Conservation (phyloP, 1,140 invertebrate genomes). For the Atta texana region DNA sequence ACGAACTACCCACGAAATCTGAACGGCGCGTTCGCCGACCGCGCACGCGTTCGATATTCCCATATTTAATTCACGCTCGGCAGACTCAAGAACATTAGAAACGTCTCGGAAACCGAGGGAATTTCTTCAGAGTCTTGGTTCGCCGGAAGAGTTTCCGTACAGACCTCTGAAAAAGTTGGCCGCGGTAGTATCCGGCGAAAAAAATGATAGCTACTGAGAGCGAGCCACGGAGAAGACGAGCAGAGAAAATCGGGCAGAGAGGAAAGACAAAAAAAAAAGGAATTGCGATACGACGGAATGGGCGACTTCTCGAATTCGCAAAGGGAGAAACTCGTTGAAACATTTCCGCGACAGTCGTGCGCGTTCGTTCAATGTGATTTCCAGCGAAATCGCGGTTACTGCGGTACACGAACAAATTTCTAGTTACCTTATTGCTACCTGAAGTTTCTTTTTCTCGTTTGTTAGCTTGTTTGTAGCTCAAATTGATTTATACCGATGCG, state of each 20-base stretch:
- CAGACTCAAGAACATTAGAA: conserved; percentile 72
- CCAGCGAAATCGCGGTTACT: conserved; percentile 52
- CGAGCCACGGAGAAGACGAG: conserved; percentile 51
- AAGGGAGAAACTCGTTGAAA: conserved; percentile 60
- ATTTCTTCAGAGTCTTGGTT: conserved; percentile 55
- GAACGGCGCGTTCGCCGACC: background rate
- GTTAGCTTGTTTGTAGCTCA: conserved; percentile 19
- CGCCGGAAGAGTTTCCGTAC: conserved; percentile 61
- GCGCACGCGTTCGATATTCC: conserved; percentile 30
- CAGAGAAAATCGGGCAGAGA: background rate
- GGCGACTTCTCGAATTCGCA: conserved; percentile 53
- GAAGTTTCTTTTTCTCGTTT: conserved; percentile 7
- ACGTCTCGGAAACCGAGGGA: conserved; percentile 49
- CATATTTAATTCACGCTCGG: conserved; percentile 75
- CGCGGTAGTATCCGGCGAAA: conserved; percentile 52
- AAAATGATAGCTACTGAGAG: conserved; percentile 65
- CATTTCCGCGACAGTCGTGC: conserved; percentile 57
- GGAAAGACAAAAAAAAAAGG: conserved; percentile 2
- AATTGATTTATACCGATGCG: conserved; percentile 30
- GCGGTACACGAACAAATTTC: conserved; percentile 40
- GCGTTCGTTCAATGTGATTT: conserved; percentile 51
- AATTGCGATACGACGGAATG: conserved; percentile 43
- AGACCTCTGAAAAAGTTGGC: conserved; percentile 65
- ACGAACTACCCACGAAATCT: conserved; percentile 34
- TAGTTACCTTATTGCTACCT: conserved; percentile 26